Evolutionary conservation across 2,797 vertebrate genomes (phyloP).

Genomic region (Salarias fasciatus): DNA sequence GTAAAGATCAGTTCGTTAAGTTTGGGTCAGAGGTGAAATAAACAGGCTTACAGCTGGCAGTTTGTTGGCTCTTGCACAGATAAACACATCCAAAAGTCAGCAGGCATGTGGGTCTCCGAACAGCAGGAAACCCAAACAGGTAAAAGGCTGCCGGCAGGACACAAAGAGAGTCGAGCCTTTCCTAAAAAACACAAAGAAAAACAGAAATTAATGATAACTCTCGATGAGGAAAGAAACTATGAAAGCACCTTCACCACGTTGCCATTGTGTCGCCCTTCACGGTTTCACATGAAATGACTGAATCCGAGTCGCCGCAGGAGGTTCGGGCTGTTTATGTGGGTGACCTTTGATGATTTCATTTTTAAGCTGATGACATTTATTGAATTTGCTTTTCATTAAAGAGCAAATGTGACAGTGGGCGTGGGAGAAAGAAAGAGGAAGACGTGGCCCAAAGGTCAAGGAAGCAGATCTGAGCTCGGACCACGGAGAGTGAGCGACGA

Average conservation of each 20-base stretch:
- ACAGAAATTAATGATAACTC: too few species aligned
- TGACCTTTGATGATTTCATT: constrained; percentile 32
- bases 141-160: neutral
- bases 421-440: neutral
- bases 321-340: constrained; percentile 16
- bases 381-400: constrained; percentile 14
- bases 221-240: too few species aligned
- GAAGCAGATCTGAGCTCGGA: constrained; percentile 88
- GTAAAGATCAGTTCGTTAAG: too few species aligned
- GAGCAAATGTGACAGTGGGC: constrained; percentile 1
- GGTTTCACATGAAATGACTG: too few species aligned
- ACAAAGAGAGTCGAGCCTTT: neutral
- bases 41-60: neutral
- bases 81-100: neutral
- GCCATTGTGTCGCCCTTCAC: neutral
- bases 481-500: constrained; percentile 80
- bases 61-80: neutral
- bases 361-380: constrained; percentile 24
- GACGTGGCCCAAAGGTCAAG: constrained; percentile 32
- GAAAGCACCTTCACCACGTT: neutral
- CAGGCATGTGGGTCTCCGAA: neutral
- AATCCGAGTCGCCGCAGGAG: neutral
- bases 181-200: neutral
- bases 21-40: neutral
- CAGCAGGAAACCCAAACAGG: neutral